Conservation (phyloP, 2,888 invertebrate genomes). For the Anthrax anthrax region DNA sequence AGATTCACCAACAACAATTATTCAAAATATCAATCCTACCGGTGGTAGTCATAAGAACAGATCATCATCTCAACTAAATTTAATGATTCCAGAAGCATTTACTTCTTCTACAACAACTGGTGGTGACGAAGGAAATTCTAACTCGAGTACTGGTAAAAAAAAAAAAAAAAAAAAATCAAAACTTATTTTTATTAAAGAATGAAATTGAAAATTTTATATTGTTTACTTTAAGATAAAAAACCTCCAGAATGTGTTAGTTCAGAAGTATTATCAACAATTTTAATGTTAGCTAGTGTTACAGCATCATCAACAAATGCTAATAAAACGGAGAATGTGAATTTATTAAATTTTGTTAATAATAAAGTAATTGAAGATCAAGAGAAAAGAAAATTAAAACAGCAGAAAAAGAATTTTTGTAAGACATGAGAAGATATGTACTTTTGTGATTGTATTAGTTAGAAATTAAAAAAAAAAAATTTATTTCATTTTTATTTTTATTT, state of each 20-base stretch:
- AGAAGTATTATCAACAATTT: conserved; percentile 30
- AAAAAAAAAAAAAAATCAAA: no score
- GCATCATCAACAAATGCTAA: conserved; percentile 18
- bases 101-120: conserved; percentile 39
- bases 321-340: conserved; percentile 23
- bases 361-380: conserved; percentile 31
- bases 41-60: conserved; percentile 10
- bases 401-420: conserved; percentile 12
- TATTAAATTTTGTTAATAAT: conserved; percentile 29
- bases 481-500: neutral
- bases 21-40: neutral
- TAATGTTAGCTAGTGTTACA: conserved; percentile 32
- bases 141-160: no score
- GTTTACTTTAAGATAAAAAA: conserved; percentile 17
- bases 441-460: neutral
- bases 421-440: neutral
- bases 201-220: no score
- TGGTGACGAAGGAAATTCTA: no score
- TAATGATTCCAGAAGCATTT: conserved; percentile 83
- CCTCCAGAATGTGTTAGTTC: conserved; percentile 26
- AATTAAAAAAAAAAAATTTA: neutral
- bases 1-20: neutral
- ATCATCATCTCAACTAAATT: conserved; percentile 40
- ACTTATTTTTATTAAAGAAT: no score
- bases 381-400: conserved; percentile 21